Conservation (phyloP, 1,140 invertebrate species). For the Ooceraea biroi region DNA sequence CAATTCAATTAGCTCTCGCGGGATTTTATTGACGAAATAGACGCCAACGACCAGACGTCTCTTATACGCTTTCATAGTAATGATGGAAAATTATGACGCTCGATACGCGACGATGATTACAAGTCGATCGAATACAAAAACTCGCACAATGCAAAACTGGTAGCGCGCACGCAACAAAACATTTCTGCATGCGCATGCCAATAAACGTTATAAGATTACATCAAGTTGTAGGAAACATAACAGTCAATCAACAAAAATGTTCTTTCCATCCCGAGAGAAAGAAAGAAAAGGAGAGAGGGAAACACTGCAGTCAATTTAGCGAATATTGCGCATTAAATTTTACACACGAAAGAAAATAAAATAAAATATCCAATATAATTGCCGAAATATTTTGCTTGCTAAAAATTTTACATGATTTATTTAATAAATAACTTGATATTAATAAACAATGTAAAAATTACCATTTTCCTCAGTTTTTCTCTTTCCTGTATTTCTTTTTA, state of each 20-base stretch:
- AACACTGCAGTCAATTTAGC: no score
- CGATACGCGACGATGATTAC: not conserved
- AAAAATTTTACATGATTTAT: no score
- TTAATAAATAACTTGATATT: no score
- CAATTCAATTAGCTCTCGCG: not conserved
- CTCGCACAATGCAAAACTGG: not conserved
- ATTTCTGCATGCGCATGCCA: not conserved
- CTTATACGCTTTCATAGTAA: slow-evolving; percentile 4
- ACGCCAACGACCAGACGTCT: not conserved
- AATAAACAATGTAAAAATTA: no score
- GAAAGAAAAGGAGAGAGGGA: no score
- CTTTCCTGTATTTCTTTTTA: no score
- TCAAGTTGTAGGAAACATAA: not conserved
- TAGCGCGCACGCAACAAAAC: not conserved
- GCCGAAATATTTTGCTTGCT: no score
- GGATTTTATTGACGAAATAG: slow-evolving; percentile 2
- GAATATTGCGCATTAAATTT: no score
- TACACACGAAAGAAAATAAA: no score
- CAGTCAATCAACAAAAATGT: not conserved
- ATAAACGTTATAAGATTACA: not conserved
- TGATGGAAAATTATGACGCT: not conserved
- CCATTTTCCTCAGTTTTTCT: no score
- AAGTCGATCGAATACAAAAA: slow-evolving; percentile 26
- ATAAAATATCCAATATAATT: no score
- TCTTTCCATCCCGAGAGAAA: not conserved